Evolutionary conservation across 1,140 invertebrate species (phyloP).

Genomic region (Lerema accius): DNA sequence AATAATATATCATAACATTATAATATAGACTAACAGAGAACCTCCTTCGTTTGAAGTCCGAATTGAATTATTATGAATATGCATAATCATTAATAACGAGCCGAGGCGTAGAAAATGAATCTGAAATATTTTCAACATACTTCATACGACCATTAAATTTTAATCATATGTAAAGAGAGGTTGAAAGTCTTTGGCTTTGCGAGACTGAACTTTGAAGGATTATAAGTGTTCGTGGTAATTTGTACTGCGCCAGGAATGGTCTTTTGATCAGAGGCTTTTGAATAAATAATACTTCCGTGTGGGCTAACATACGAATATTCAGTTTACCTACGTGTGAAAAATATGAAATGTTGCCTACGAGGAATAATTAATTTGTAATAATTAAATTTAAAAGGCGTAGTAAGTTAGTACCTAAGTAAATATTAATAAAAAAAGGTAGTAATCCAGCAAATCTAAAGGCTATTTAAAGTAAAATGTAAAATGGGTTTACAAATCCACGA

Average conservation of each 20-base stretch:
- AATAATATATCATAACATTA: no score
- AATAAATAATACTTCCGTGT: neutral
- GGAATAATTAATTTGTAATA: no score
- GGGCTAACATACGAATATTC: neutral
- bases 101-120: neutral
- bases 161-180: slow-evolving; percentile 7
- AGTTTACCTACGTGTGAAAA: neutral
- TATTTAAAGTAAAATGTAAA: no score
- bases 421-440: no score
- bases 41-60: no score
- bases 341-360: neutral
- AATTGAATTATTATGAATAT: neutral
- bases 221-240: slow-evolving; percentile 29
- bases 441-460: no score
- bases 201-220: slow-evolving; percentile 7
- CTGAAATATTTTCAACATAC: neutral
- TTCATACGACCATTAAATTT: slow-evolving; percentile 14
- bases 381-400: no score
- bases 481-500: neutral
- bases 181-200: slow-evolving; percentile 19
- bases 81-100: neutral
- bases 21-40: no score
- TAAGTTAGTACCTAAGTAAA: no score
- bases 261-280: slow-evolving; percentile 23
- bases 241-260: slow-evolving; percentile 4